Base-by-base conservation (phyloP, 1,140 invertebrate genomes). In the Samia ricini region DNA sequence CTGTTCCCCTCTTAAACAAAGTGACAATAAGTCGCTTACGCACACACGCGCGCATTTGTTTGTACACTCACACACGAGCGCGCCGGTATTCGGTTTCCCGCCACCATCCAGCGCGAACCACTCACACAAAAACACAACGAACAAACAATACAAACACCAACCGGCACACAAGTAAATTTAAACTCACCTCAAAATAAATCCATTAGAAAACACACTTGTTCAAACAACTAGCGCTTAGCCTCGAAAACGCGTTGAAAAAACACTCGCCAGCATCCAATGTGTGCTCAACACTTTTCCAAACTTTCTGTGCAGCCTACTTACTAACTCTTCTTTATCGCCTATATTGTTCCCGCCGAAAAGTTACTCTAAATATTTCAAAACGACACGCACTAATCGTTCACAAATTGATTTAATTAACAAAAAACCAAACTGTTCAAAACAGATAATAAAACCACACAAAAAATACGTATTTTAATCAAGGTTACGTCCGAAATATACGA, bases 131-230 rank as follows among this genome's bases (percentile, higher is more conserved):
- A 89, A 88, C 80, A 89, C 85, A 63, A 71, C 71, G 72, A 81
- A 74, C 85, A 88, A 90, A 90, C 88, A 90, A 88, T 90, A 88
- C 85, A 88, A 88, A 86, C 83, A 89, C 87, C 77, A 84, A 88
- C n/a, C n/a, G n/a, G n/a, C 87, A 89, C 80, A 80, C 80, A 86
- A 90, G 85, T 87, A 88, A 89, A 89, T 88, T 90, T 90, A 87
- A 90, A 90, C 88, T 90, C 88, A 90, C 88, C 88, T 90, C 85
- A 90, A 90, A 90, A 90, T 90, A 90, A 90, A 90, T 90, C 88
- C 88, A 90, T 90, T 90, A 90, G 88, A 90, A 90, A 88, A 90
- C 85, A 90, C 88, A 90, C 85, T 90, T 88, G 88, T 90, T 90
- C 85, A 90, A 90, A 90, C 85, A 90, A 85, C 83, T 90, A 88